Evolutionary conservation across 2,797 vertebrate genomes (phyloP).

Genomic region (Furcifer pardalis): DNA sequence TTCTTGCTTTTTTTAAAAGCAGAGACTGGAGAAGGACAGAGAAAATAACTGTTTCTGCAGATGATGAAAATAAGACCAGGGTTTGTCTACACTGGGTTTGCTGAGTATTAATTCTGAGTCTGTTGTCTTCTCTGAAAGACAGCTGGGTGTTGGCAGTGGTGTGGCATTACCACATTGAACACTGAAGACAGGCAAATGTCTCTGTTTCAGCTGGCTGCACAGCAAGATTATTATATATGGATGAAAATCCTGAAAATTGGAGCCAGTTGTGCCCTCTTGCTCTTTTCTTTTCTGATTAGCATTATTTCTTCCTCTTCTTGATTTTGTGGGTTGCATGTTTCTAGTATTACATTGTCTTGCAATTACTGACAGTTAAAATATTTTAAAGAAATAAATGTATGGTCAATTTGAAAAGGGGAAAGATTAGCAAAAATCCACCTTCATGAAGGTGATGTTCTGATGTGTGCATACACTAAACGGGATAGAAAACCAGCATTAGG

Average conservation of each 20-base stretch:
- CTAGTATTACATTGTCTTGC: background rate
- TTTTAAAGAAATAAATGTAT: slow-evolving; percentile 1
- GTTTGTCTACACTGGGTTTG: background rate
- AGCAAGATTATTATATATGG: slow-evolving; percentile 12
- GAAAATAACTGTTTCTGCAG: background rate
- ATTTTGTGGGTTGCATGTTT: background rate
- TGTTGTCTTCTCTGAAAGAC: slow-evolving; percentile 1
- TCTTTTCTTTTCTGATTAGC: slow-evolving; percentile 29
- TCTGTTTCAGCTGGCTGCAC: slow-evolving; percentile 17
- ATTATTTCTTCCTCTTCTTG: slow-evolving; percentile 15
- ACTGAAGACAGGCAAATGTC: slow-evolving; percentile 16
- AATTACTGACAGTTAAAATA: slow-evolving; percentile 5
- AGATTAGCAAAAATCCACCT: background rate
- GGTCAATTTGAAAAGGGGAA: background rate
- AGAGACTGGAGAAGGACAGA: background rate
- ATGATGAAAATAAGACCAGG: background rate
- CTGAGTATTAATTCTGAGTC: slow-evolving; percentile 9
- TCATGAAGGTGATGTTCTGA: background rate
- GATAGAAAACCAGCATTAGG: background rate
- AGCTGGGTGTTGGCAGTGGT: slow-evolving; percentile 11
- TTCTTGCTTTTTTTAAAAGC: background rate
- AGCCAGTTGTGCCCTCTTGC: slow-evolving; percentile 16
- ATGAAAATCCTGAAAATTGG: slow-evolving; percentile 21
- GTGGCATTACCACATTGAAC: slow-evolving; percentile 6
- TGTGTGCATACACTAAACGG: background rate